These are phyloP conservation scores for Phaedon cochleariae DNA, from an alignment of 2,888 invertebrate genomes.

Conservation along the genomic window DNA sequence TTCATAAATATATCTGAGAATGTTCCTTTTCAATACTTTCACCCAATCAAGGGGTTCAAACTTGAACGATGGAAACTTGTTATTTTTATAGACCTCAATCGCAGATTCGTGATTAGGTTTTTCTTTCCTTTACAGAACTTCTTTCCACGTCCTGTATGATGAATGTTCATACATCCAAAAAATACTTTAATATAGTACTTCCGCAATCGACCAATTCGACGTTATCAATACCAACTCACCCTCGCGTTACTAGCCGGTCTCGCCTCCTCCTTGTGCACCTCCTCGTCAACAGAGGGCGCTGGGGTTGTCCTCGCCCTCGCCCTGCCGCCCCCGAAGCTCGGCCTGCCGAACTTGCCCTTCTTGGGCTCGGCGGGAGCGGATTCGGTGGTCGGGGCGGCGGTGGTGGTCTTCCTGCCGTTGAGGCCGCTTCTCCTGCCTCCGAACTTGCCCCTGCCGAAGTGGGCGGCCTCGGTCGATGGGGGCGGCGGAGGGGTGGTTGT, in stretches of 20 bases:
- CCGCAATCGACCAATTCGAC: too few species aligned
- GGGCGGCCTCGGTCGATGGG: slow-evolving; percentile 59
- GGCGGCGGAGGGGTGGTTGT: slow-evolving; percentile 63
- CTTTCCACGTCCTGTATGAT: too few species aligned
- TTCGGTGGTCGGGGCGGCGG: slow-evolving; percentile 57
- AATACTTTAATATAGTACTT: too few species aligned
- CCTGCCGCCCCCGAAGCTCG: slow-evolving; percentile 64
- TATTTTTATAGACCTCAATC: too few species aligned
- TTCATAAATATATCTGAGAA: too few species aligned
- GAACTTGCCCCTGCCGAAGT: slow-evolving; percentile 42
- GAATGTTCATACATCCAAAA: too few species aligned
- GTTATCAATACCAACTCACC: too few species aligned
- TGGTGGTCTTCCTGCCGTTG: slow-evolving; percentile 49
- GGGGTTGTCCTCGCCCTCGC: slow-evolving; percentile 57
- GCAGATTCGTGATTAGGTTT: too few species aligned
- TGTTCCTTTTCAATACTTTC: too few species aligned
- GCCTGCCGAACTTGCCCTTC: slow-evolving; percentile 61
- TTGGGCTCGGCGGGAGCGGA: slow-evolving; percentile 64
- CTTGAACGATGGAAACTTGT: too few species aligned
- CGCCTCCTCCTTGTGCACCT: slow-evolving; percentile 59
- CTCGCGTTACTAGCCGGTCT: slow-evolving; percentile 56
- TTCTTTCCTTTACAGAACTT: too few species aligned
- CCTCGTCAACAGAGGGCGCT: slow-evolving; percentile 55
- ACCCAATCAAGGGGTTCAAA: too few species aligned
- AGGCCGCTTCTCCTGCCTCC: slow-evolving; percentile 45